Evolutionary conservation across 1,140 invertebrate genomes (phyloP), one percentile per base, ranked within the genome.

Genomic region (Palaemon carinicauda): DNA sequence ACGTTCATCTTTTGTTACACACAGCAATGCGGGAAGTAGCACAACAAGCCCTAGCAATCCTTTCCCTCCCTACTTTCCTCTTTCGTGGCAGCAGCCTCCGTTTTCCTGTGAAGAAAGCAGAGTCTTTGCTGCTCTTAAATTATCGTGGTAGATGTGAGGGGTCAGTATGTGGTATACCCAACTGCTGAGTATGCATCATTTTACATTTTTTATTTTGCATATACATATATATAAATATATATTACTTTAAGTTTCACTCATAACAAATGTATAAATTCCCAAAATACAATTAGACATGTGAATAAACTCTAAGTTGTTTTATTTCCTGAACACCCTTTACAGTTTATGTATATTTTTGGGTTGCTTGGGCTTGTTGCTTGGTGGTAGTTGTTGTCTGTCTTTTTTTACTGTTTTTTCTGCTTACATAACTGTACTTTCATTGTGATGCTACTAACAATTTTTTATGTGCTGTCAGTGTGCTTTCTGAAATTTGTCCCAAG

Each of bases 311-410:
- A 31, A 65, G 83, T 84, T 73, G 83, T 86, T 86, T 86, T 86
- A 86, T 86, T 86, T 86, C 60, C 53, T 52, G 21, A 21, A 71
- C 41, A 65, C 77, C 83, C 29, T 54, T 1, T 14, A 29, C 12
- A n/a, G 15, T 21, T 24, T 12, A n/a, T n/a, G 12, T 41, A 41
- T 69, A 69, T 31, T 21, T 71, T 29, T 69, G 83, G 77, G 83
- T 80, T 86, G 83, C 83, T 86, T 86, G 83, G 83, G 83, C 83
- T 86, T 86, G 83, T 73, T 71, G 60, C 51, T 54, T 83, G 53
- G 52, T 41, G 14, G 12, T 75, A 75, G 19, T 75, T 15, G 19
- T 17, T 50, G n/a, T 74, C 27, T 74, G 65, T 51, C 9, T 33
- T 27, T 50, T 17, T 29, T 41, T 78, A 53, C 52, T 60, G 27